Evolutionary conservation across 2,888 invertebrate genomes (phyloP), one percentile per base, ranked within the genome.

Genomic region (Chironomus riparius): DNA sequence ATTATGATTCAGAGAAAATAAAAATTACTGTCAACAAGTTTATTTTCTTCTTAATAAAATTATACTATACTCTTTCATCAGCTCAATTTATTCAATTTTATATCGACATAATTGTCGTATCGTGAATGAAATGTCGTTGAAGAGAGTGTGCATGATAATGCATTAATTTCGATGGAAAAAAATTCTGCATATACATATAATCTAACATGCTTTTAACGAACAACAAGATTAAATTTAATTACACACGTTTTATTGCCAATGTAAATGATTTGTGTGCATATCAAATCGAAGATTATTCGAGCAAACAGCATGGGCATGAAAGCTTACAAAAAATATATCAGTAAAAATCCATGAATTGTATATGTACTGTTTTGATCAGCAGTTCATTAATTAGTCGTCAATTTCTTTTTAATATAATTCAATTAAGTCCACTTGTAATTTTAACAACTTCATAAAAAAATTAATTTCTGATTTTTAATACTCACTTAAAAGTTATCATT

Each of bases 401-500:
- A 74, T 74, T 68, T 65, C 21, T 74, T 47, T 68, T 74, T 62
- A 74, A 68, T 47, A 68, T 65, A 74, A 68, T 74, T 74, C 62
- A 74, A 74, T 74, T 74, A 74, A 74, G 74, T 62, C 73, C 56
- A 73, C 73, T 73, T 73, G 38, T 73, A 73, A 73, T 74, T 74
- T 74, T 74, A 62, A 74, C 74, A 74, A 28, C 74, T 74, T 65
- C 47, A 74, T 74, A 62, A 74, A 74, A 74, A 74, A 62, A 74
- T 74, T 65, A 74, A 74, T 68, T 68, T 68, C 28, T 22, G 56
- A 56, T 56, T 56, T 56, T 56, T 56, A 56, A 15, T 56, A 56
- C 56, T 56, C 56, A 56, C n/a, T 56, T 56, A 56, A 56, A 56
- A 18, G 7, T 56, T 15, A 15, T 56, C 18, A 56, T 56, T 56